phyloP scores from a whole-genome alignment of 2,888 invertebrate species.

The Tipula lateralis region DNA sequence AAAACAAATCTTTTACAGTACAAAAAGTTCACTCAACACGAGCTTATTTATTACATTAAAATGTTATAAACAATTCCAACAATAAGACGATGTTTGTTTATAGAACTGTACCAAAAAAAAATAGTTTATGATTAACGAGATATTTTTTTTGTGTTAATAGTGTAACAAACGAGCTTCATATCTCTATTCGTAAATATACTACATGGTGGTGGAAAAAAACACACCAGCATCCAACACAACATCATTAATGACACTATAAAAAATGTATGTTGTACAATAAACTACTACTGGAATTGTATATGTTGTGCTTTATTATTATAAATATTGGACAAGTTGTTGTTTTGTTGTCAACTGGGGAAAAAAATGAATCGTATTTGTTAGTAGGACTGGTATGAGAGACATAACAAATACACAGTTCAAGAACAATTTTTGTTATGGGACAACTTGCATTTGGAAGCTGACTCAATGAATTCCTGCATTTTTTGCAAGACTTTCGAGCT shows the following conservation, averaged over 20 bases:
- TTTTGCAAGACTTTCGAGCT: too few species aligned
- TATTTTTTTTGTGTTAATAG: not conserved
- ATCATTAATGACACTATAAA: conserved; percentile 11
- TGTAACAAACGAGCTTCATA: not conserved
- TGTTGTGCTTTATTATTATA: not conserved
- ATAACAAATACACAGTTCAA: too few species aligned
- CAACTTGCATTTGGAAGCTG: too few species aligned
- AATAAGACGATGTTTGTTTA: not conserved
- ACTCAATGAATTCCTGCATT: too few species aligned
- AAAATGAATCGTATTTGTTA: not conserved
- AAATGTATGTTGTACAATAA: not conserved
- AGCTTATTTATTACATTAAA: not conserved
- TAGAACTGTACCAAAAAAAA: not conserved
- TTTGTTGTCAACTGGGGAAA: not conserved
- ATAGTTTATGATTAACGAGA: conserved; percentile 1
- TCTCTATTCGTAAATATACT: not conserved
- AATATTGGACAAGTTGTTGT: not conserved
- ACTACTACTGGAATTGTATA: not conserved
- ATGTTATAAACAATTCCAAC: not conserved
- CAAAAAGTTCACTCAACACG: not conserved
- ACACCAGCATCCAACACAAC: not conserved
- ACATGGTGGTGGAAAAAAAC: not conserved
- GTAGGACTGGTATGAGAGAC: too few species aligned
- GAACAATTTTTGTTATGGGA: too few species aligned
- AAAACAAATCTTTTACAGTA: not conserved